Percentiles rank a stretch among this genome's conserved stretches.
Evolutionary conservation across 2,888 invertebrate species (phyloP).

Genomic region (Smittia sp.): DNA sequence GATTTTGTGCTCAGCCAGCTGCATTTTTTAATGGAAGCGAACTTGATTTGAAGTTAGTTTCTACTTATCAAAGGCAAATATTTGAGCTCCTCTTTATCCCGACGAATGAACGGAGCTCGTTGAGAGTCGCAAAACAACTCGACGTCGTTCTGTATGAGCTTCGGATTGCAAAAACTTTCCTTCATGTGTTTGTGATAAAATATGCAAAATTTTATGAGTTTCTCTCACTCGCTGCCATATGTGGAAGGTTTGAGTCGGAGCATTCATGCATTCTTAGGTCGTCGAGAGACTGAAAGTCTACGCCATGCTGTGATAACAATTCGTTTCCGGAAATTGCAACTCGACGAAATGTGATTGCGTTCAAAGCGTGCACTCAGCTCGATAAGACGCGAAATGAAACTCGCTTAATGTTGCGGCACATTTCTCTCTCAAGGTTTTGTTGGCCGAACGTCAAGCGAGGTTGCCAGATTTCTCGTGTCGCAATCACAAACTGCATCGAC

Average conservation of each 20-base stretch:
- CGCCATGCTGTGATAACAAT: background rate
- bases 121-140: background rate
- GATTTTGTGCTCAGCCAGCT: background rate
- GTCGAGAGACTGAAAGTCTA: background rate
- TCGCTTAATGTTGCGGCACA: background rate
- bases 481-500: background rate
- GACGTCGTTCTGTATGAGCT: background rate
- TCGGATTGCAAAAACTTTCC: background rate
- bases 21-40: background rate
- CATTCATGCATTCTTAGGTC: background rate
- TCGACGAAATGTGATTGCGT: background rate
- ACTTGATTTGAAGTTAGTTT: background rate
- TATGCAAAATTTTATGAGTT: no score
- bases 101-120: background rate
- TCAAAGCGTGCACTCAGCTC: no score
- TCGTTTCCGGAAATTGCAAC: constrained; percentile 11
- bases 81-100: background rate
- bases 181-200: background rate
- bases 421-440: background rate
- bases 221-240: background rate
- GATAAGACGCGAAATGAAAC: no score
- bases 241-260: background rate
- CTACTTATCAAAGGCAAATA: background rate
- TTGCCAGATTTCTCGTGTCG: constrained; percentile 5
- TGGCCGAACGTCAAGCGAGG: background rate